Percentiles rank a stretch among this genome's conserved stretches.
These are phyloP conservation scores for Octonoba sinensis DNA, from an alignment of 2,888 invertebrate genomes.

Conservation along the genomic window DNA sequence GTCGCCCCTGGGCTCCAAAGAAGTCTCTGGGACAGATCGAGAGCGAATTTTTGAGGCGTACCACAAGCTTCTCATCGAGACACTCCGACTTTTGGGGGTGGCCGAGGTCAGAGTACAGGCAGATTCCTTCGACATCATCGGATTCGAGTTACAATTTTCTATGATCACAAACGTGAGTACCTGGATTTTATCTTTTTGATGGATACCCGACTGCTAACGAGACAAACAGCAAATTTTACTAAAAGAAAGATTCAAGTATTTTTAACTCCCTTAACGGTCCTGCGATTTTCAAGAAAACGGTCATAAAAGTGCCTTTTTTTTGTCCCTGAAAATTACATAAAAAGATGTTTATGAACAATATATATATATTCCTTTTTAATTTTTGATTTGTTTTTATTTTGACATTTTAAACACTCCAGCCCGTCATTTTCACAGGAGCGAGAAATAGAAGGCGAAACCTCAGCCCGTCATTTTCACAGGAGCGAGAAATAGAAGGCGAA, in stretches of 20 bases:
- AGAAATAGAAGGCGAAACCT: no score
- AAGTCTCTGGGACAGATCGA: conserved; percentile 20
- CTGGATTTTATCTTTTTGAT: neutral
- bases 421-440: no score
- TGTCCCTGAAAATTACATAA: no score
- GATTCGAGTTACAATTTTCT: conserved; percentile 56
- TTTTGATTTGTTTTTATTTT: no score
- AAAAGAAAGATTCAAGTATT: neutral
- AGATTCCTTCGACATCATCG: conserved; percentile 61
- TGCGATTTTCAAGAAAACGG: no score
- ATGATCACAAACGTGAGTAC: conserved; percentile 50
- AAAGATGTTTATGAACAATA: no score
- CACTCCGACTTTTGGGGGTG: conserved; percentile 43
- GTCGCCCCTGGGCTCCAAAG: conserved; percentile 52
- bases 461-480: no score
- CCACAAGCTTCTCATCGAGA: conserved; percentile 53
- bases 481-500: no score
- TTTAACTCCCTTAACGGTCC: no score
- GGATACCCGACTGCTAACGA: neutral
- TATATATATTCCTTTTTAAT: no score
- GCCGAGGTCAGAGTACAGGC: conserved; percentile 48
- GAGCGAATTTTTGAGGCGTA: conserved; percentile 57
- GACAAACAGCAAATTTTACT: neutral
- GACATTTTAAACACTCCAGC: no score
- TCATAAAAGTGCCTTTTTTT: no score